Conservation (phyloP, 2,797 vertebrate genomes). For the Falco columbarius region DNA sequence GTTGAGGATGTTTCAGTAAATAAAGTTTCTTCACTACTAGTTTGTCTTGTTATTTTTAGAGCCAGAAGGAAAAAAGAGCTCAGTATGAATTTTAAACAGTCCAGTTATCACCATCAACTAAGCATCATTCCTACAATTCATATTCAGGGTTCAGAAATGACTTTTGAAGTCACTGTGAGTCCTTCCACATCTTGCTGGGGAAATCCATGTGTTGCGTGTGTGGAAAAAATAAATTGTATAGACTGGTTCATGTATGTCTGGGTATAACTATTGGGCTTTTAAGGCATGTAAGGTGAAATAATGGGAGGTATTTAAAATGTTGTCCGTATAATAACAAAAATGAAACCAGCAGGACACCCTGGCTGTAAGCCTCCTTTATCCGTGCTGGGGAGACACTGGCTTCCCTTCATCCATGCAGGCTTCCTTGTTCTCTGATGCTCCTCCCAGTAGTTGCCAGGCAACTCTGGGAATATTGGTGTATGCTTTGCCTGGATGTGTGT, state of each 20-base stretch:
- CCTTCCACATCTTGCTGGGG: background rate
- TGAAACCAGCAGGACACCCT: conserved; percentile 9
- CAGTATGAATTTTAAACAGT: background rate
- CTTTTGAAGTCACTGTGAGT: background rate
- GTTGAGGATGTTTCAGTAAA: background rate
- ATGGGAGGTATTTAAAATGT: background rate
- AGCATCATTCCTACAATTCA: background rate
- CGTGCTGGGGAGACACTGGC: conserved; percentile 39
- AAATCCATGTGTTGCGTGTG: background rate
- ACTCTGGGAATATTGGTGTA: conserved; percentile 76
- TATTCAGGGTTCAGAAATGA: background rate
- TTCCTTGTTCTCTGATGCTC: conserved; percentile 71
- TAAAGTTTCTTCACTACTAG: background rate
- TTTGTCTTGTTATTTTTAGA: background rate
- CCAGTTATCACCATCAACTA: background rate
- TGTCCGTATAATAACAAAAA: background rate
- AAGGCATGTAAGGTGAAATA: background rate
- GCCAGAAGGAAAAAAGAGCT: background rate
- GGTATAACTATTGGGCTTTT: conserved; percentile 2
- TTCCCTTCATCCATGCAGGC: conserved; percentile 65
- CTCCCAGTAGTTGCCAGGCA: conserved; percentile 80
- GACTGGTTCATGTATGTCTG: background rate
- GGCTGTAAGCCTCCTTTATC: conserved; percentile 58
- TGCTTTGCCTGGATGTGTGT: conserved; percentile 35
- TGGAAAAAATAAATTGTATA: background rate